Evolutionary conservation across 64 coral and sea anemone genomes (phyloP).

Genomic region (Astreopora myriophthalma): DNA sequence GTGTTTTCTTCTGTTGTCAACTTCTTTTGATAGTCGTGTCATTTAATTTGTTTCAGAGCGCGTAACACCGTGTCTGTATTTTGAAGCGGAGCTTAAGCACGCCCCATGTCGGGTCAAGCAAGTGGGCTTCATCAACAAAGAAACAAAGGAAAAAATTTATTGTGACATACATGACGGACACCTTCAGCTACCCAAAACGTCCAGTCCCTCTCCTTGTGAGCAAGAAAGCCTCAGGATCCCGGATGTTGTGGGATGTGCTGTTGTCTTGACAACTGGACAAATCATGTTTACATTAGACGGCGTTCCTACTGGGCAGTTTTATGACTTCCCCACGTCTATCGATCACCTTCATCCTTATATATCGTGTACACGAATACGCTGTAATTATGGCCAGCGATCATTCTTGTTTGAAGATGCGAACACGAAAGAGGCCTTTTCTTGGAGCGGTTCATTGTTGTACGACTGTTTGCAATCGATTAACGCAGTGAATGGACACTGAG

Average conservation of each 20-base stretch:
- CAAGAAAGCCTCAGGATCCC: conserved; percentile 78
- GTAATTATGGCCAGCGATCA: conserved; percentile 90
- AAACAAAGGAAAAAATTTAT: conserved; percentile 81
- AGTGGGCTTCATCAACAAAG: conserved; percentile 70
- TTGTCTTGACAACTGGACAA: conserved; percentile 81
- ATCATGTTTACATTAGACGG: conserved; percentile 95
- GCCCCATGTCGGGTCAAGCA: conserved; percentile 75
- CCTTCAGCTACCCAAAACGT: conserved; percentile 60
- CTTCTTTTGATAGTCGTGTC: neutral
- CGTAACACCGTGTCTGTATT: conserved; percentile 80
- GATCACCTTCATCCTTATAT: conserved; percentile 76
- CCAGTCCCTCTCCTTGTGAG: conserved; percentile 35
- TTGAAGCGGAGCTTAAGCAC: conserved; percentile 87
- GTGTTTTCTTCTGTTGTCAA: too few species aligned
- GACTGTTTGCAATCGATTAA: neutral
- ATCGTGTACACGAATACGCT: conserved; percentile 77
- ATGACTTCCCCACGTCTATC: conserved; percentile 68
- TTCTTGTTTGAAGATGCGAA: conserved; percentile 92
- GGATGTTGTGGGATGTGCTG: conserved; percentile 93
- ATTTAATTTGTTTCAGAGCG: conserved; percentile 47
- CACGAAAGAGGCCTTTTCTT: conserved; percentile 45
- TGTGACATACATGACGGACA: conserved; percentile 86
- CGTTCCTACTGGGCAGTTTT: conserved; percentile 72
- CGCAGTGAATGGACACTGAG: neutral
- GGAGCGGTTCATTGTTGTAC: conserved; percentile 72